These are phyloP conservation scores for Percopsis transmontana DNA, from an alignment of 2,113 vertebrate genomes.

Conservation along the genomic window DNA sequence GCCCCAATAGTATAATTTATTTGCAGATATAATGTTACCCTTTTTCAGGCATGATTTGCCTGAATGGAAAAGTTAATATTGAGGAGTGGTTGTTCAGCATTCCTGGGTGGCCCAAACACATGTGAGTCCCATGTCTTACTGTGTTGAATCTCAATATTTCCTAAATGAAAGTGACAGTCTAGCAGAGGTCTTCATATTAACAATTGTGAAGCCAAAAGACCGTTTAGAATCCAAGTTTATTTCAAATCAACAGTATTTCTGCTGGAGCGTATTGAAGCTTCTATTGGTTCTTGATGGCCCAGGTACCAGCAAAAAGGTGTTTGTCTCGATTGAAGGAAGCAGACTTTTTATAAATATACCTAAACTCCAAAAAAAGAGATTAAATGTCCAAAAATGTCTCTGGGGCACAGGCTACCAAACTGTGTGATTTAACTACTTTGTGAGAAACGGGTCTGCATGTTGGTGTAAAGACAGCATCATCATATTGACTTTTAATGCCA, in stretches of 20 bases:
- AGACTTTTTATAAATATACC: conserved; percentile 10
- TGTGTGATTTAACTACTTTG: conserved; percentile 9
- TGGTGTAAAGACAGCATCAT: not conserved
- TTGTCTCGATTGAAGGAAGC: conserved; percentile 4
- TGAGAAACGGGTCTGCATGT: not conserved
- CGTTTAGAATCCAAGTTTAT: conserved; percentile 45
- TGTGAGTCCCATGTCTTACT: conserved; percentile 48
- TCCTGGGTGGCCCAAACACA: conserved; percentile 68
- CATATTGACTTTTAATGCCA: not conserved
- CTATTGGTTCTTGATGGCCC: conserved; percentile 13
- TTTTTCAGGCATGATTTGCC: conserved; percentile 66
- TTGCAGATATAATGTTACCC: conserved; percentile 71
- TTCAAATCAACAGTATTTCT: conserved; percentile 14
- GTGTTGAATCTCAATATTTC: conserved; percentile 19
- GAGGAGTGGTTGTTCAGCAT: conserved; percentile 62
- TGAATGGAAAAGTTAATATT: conserved; percentile 75
- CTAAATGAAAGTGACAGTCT: conserved; percentile 52
- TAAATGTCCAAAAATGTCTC: no score
- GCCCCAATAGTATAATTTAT: conserved; percentile 64
- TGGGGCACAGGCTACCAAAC: conserved; percentile 2
- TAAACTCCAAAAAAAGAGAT: not conserved
- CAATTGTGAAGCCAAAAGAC: conserved; percentile 30
- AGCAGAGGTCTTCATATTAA: conserved; percentile 21
- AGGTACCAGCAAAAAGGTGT: conserved; percentile 5
- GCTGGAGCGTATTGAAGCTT: conserved; percentile 5